Conservation (phyloP, 1,140 invertebrate genomes). For the Zaprionus ornatus region DNA sequence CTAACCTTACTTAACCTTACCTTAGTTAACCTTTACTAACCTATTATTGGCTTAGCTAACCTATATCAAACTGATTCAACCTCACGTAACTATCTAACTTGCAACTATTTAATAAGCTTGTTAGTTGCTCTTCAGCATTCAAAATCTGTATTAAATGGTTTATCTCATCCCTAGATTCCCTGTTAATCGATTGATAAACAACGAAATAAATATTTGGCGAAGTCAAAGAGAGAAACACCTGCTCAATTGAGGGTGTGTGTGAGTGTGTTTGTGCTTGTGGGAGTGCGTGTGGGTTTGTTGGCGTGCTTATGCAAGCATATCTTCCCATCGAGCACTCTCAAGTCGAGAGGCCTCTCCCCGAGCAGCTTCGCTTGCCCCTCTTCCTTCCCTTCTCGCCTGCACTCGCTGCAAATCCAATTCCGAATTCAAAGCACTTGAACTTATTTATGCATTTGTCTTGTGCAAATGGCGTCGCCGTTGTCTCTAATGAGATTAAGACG, state of each 20-base stretch:
- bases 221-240: not conserved
- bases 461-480: constrained; percentile 66
- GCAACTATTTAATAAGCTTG: not conserved
- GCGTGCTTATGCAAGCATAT: constrained; percentile 2
- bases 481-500: constrained; percentile 49
- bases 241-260: not conserved
- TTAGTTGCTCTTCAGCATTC: not conserved
- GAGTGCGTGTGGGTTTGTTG: not conserved
- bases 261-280: not conserved
- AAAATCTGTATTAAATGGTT: not conserved
- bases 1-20: not conserved
- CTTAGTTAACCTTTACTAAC: no score
- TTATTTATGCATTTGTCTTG: constrained; percentile 79
- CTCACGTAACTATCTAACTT: no score
- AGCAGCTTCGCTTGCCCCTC: not conserved
- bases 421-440: constrained; percentile 74
- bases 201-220: not conserved
- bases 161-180: not conserved
- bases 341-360: not conserved
- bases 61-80: no score
- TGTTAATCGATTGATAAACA: not conserved
- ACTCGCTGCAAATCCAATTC: constrained; percentile 58
- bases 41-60: no score
- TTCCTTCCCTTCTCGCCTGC: not conserved
- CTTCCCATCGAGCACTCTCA: not conserved